Evolutionary conservation across 2,113 vertebrate genomes (phyloP).

Genomic region (Psammodynastes pulverulentus): DNA sequence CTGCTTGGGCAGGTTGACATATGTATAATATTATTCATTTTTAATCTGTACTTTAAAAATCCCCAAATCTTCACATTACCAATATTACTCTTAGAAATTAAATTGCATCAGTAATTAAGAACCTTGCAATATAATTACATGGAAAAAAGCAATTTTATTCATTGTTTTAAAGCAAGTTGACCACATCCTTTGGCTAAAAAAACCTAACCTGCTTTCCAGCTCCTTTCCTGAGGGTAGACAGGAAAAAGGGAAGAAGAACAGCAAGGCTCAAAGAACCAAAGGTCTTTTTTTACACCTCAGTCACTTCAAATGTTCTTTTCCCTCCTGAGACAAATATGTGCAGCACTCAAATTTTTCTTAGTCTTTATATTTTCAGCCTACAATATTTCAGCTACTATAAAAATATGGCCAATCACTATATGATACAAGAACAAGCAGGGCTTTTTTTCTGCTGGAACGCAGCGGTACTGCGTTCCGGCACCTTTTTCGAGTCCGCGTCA

Average conservation of each 20-base stretch:
- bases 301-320: background rate
- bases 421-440: too few species aligned
- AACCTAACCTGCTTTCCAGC: too few species aligned
- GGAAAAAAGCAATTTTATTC: background rate
- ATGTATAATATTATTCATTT: background rate
- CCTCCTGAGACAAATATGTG: background rate
- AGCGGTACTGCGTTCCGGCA: too few species aligned
- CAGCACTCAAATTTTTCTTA: background rate
- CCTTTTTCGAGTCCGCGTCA: too few species aligned
- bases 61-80: background rate
- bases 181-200: background rate
- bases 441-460: too few species aligned
- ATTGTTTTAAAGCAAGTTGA: background rate
- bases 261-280: background rate
- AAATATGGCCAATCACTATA: background rate
- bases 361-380: background rate
- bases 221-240: background rate
- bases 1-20: background rate
- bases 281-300: background rate
- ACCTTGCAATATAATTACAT: background rate
- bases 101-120: background rate
- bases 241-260: background rate
- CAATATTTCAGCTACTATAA: background rate
- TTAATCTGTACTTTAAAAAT: background rate
- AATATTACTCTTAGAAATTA: background rate